Percentiles rank a stretch among this genome's conserved stretches.
Evolutionary conservation across 1,140 invertebrate species (phyloP).

Genomic region (Bombus turneri): DNA sequence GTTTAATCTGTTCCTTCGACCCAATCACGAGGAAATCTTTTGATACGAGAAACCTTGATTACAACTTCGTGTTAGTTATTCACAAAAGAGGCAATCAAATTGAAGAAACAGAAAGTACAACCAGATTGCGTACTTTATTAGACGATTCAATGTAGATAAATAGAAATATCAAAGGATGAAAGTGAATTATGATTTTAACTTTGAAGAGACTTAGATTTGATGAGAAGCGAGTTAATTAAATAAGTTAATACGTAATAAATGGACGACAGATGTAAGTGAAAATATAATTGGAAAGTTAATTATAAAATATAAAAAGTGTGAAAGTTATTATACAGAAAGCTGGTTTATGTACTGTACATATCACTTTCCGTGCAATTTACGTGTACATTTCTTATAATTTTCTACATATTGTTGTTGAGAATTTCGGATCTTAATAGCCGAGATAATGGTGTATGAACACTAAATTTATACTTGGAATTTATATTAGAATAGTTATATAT

Average conservation of each 20-base stretch:
- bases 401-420: no score
- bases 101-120: background rate
- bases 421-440: no score
- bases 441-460: no score
- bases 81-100: constrained; percentile 33
- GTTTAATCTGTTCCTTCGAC: constrained; percentile 28
- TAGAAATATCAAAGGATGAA: background rate
- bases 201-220: background rate
- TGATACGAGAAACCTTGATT: constrained; percentile 18
- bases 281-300: no score
- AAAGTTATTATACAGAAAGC: no score
- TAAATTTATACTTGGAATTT: no score
- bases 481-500: no score
- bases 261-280: no score
- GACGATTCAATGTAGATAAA: background rate
- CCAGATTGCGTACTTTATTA: background rate
- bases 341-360: no score
- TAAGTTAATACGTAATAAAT: background rate
- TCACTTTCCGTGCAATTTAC: no score
- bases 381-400: no score
- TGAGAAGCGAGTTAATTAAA: background rate
- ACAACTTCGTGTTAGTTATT: background rate
- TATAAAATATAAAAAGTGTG: no score
- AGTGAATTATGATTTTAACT: background rate
- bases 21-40: constrained; percentile 3